These are phyloP conservation scores for Drosophila limbata DNA, from an alignment of 2,888 invertebrate species.

Conservation along the genomic window DNA sequence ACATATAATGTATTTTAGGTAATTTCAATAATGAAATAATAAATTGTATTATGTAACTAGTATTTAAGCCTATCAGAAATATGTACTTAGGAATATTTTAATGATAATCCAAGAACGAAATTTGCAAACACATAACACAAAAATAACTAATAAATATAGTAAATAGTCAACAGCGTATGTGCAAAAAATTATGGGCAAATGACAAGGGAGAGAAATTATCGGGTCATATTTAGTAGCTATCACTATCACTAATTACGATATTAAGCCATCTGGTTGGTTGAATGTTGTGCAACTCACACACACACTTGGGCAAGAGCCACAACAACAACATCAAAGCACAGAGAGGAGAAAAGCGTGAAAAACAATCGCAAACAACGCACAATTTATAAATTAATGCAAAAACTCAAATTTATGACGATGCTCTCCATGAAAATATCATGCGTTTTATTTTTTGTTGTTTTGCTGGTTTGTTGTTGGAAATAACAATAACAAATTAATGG, in stretches of 20 bases:
- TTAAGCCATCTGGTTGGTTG: slow-evolving; percentile 48
- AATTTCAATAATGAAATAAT: too few relatives aligned
- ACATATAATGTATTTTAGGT: too few relatives aligned
- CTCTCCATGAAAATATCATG: slow-evolving; percentile 28
- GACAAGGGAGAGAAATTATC: slow-evolving; percentile 26
- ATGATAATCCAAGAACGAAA: background rate
- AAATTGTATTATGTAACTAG: too few relatives aligned
- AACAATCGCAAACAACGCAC: slow-evolving; percentile 44
- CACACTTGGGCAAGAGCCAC: slow-evolving; percentile 19
- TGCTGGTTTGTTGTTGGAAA: slow-evolving; percentile 19
- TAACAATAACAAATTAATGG: slow-evolving; percentile 52
- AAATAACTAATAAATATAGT: background rate
- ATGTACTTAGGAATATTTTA: background rate
- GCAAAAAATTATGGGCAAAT: slow-evolving; percentile 29
- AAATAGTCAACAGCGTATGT: slow-evolving; percentile 18
- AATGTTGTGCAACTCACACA: background rate
- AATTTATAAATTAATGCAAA: slow-evolving; percentile 62
- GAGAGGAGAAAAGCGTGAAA: slow-evolving; percentile 35
- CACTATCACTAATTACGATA: slow-evolving; percentile 55
- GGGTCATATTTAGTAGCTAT: slow-evolving; percentile 19
- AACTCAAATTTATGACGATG: slow-evolving; percentile 46
- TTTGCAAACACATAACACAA: background rate
- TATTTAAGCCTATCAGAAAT: background rate
- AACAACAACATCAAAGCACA: slow-evolving; percentile 1
- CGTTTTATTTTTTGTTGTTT: background rate